phyloP scores from a whole-genome alignment of 2,888 invertebrate species.

The Baronia brevicornis region DNA sequence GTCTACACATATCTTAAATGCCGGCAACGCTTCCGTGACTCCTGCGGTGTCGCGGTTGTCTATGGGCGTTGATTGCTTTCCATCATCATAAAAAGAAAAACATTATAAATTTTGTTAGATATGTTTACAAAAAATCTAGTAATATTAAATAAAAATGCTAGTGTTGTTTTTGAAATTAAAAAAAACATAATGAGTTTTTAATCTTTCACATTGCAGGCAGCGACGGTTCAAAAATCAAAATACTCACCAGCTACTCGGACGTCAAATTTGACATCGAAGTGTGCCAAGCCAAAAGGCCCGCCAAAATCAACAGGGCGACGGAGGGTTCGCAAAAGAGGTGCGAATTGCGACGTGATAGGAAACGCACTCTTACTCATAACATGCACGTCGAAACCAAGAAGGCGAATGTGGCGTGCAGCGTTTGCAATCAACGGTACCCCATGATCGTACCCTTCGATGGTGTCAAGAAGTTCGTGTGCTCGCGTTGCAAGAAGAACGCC shows the following conservation, averaged over 20 bases:
- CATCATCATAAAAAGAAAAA: too few species aligned
- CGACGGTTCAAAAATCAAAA: conserved; percentile 2
- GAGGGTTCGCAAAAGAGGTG: conserved; percentile 14
- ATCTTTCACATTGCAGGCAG: too few species aligned
- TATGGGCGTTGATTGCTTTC: too few species aligned
- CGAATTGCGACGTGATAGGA: conserved; percentile 9
- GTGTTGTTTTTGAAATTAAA: too few species aligned
- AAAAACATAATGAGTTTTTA: too few species aligned
- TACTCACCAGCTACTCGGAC: conserved; percentile 2
- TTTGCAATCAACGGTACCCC: conserved; percentile 30
- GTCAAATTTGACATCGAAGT: conserved; percentile 6
- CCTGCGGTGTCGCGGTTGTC: too few species aligned
- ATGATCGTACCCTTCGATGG: conserved; percentile 28
- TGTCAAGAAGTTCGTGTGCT: conserved; percentile 33
- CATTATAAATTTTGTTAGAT: too few species aligned
- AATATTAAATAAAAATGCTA: too few species aligned
- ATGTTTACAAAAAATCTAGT: too few species aligned
- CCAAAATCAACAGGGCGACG: too few species aligned
- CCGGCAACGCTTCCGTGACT: too few species aligned
- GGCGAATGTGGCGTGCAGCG: conserved; percentile 24
- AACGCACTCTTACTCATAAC: conserved; percentile 15
- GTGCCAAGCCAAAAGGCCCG: conserved; percentile 1
- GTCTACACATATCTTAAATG: too few species aligned
- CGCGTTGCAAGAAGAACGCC: conserved; percentile 38
- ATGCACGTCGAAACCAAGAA: conserved; percentile 20